Conservation (phyloP, 2,888 invertebrate species). For the Mantis religiosa region DNA sequence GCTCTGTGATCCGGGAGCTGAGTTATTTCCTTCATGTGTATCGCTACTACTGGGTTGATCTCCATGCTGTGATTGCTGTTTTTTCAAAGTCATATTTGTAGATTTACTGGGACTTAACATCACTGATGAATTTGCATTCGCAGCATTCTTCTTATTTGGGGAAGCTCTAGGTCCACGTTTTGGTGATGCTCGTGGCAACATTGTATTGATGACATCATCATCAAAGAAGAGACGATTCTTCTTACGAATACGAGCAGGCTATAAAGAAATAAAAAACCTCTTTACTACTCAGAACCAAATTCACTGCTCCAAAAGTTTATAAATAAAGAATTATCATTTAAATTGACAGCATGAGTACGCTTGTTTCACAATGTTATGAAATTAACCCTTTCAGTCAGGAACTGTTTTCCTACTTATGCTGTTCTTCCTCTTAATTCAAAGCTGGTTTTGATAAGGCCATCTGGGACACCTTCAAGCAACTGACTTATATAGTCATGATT, state of each 20-base stretch:
- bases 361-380: too few species aligned
- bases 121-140: conserved; percentile 42
- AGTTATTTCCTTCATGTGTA: background rate
- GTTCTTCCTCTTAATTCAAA: too few species aligned
- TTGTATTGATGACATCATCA: conserved; percentile 79
- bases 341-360: too few species aligned
- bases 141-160: conserved; percentile 49
- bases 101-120: conserved; percentile 44
- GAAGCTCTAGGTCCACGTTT: conserved; percentile 61
- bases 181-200: conserved; percentile 69
- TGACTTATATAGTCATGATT: too few species aligned
- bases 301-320: too few species aligned
- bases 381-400: too few species aligned
- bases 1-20: background rate
- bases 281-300: too few species aligned
- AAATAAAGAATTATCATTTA: too few species aligned
- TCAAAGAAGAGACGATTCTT: conserved; percentile 86
- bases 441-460: too few species aligned
- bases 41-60: background rate
- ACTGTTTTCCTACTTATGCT: too few species aligned
- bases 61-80: conserved; percentile 13
- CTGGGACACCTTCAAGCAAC: too few species aligned
- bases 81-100: conserved; percentile 42
- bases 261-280: conserved; percentile 18
- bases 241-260: conserved; percentile 81